A percentile compares a stretch with the other conserved stretches of the same genome.
phyloP scores from a whole-genome alignment of 2,888 invertebrate genomes.

The Tubiluchus corallicola region DNA sequence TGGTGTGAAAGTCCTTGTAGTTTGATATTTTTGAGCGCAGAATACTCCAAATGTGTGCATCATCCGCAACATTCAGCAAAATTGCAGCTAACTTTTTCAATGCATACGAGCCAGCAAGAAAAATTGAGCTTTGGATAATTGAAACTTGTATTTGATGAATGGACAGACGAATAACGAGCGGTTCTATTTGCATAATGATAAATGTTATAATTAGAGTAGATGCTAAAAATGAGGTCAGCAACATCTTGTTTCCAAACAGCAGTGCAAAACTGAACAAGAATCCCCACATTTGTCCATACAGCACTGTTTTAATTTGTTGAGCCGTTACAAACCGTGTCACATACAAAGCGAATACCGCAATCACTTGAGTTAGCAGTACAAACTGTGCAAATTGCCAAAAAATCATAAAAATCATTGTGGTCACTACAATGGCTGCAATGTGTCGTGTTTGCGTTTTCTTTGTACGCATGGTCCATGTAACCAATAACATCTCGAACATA shows the following conservation, averaged over 20 bases:
- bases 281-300: conserved; percentile 32
- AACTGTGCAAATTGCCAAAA: conserved; percentile 55
- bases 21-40: conserved; percentile 46
- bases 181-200: too few relatives aligned
- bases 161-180: neutral
- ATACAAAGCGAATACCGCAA: conserved; percentile 50
- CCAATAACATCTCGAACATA: conserved; percentile 48
- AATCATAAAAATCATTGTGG: conserved; percentile 30
- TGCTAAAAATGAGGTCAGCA: conserved; percentile 36
- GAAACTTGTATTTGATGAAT: neutral
- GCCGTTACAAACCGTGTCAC: conserved; percentile 28
- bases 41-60: conserved; percentile 51
- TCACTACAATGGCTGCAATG: conserved; percentile 20
- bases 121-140: neutral
- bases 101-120: conserved; percentile 27
- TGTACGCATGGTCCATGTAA: conserved; percentile 31
- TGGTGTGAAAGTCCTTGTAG: conserved; percentile 51
- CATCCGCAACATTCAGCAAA: conserved; percentile 22
- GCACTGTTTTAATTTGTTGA: conserved; percentile 27
- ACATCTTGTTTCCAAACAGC: conserved; percentile 39
- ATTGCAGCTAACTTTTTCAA: conserved; percentile 32
- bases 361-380: conserved; percentile 52
- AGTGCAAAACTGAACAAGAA: conserved; percentile 30
- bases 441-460: conserved; percentile 13
- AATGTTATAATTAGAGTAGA: too few relatives aligned